Conservation (phyloP, 2,888 invertebrate species). For the Cremastobaeus sp. region DNA sequence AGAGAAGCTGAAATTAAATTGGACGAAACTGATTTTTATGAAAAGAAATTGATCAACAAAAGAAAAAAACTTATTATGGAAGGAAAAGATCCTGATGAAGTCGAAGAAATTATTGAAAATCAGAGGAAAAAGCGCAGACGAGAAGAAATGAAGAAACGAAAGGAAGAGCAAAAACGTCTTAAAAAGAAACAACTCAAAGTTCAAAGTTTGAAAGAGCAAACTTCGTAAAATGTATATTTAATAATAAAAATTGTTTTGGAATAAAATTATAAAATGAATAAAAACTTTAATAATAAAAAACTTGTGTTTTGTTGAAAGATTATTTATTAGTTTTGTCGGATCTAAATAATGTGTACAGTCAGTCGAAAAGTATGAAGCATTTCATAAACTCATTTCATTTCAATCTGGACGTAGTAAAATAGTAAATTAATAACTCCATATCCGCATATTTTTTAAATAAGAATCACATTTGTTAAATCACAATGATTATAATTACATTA, state of each 20-base stretch:
- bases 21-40: constrained; percentile 94
- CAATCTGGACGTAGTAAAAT: no score
- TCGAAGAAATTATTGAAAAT: constrained; percentile 81
- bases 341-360: constrained; percentile 6
- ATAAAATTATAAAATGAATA: no score
- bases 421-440: no score
- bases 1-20: constrained; percentile 95
- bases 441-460: no score
- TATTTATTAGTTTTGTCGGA: background rate
- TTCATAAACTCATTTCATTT: background rate
- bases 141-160: constrained; percentile 59
- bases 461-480: no score
- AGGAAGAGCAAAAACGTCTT: constrained; percentile 2
- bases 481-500: background rate
- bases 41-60: constrained; percentile 90
- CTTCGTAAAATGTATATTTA: no score
- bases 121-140: constrained; percentile 73
- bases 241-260: no score
- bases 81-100: constrained; percentile 89
- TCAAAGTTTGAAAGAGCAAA: background rate
- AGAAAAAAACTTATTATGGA: constrained; percentile 92
- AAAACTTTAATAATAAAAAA: no score
- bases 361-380: constrained; percentile 6
- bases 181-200: background rate
- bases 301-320: background rate